A percentile compares a stretch with the other conserved stretches of the same genome.
Conservation (phyloP, 2,113 vertebrate species). For the Tonatia bakeri region DNA sequence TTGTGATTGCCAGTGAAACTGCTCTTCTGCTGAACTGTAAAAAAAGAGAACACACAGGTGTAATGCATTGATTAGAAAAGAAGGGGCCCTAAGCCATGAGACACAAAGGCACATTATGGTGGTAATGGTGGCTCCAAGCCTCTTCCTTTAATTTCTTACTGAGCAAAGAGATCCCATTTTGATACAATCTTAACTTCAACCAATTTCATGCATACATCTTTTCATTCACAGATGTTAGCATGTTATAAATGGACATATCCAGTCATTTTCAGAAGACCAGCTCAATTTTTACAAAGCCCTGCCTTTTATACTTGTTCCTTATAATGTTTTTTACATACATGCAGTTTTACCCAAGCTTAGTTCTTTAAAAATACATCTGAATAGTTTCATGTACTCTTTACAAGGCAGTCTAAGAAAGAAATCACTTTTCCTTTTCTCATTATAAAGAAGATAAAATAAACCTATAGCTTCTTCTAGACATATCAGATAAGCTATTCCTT, state of each 20-base stretch:
- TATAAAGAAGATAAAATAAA: slow-evolving; percentile 1
- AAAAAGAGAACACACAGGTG: slow-evolving; percentile 70
- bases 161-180: background rate
- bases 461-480: background rate
- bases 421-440: background rate
- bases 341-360: background rate
- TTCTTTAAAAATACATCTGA: background rate
- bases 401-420: background rate
- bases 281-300: background rate
- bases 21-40: slow-evolving; percentile 95
- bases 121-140: no score
- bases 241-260: background rate
- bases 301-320: background rate
- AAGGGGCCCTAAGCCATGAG: background rate
- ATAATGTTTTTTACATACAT: background rate
- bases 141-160: background rate
- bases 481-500: background rate
- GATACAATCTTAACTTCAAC: background rate
- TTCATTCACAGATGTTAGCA: background rate
- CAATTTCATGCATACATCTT: background rate
- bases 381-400: background rate
- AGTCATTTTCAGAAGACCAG: background rate
- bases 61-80: background rate
- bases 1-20: slow-evolving; percentile 97
- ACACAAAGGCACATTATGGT: background rate